These are phyloP conservation scores for Xyliphius kryptos DNA, from an alignment of 2,113 vertebrate genomes.

Conservation along the genomic window DNA sequence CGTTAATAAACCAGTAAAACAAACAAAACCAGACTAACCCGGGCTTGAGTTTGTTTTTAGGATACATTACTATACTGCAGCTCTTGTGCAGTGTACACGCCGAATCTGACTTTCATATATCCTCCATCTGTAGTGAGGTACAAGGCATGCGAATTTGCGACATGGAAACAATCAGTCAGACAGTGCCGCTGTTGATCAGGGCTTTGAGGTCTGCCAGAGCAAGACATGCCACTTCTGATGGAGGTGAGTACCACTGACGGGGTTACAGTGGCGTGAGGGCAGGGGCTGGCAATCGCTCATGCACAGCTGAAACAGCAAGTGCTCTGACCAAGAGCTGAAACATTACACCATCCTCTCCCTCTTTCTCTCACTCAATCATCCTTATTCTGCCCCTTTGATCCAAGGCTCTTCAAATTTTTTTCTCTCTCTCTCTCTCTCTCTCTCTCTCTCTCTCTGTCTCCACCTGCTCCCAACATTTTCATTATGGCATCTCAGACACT, in stretches of 20 bases:
- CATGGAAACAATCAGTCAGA: conserved; percentile 4
- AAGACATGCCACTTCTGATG: conserved; percentile 22
- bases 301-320: conserved; percentile 68
- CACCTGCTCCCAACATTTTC: conserved; percentile 24
- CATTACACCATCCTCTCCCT: conserved; percentile 47
- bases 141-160: conserved; percentile 3
- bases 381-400: conserved; percentile 26
- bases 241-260: conserved; percentile 28
- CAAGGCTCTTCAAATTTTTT: conserved; percentile 7
- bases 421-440: conserved; percentile 22
- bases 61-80: too few species aligned
- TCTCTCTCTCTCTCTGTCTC: too few species aligned
- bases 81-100: too few species aligned
- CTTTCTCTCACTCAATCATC: conserved; percentile 36
- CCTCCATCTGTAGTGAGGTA: too few species aligned
- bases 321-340: conserved; percentile 57
- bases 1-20: too few species aligned
- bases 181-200: conserved; percentile 3
- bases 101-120: too few species aligned
- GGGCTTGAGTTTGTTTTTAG: too few species aligned
- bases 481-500: conserved; percentile 7
- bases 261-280: conserved; percentile 59
- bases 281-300: conserved; percentile 52
- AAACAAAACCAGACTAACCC: too few species aligned
- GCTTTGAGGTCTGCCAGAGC: conserved; percentile 6